Evolutionary conservation across 2,797 vertebrate species (phyloP).

Genomic region (Picus viridis): DNA sequence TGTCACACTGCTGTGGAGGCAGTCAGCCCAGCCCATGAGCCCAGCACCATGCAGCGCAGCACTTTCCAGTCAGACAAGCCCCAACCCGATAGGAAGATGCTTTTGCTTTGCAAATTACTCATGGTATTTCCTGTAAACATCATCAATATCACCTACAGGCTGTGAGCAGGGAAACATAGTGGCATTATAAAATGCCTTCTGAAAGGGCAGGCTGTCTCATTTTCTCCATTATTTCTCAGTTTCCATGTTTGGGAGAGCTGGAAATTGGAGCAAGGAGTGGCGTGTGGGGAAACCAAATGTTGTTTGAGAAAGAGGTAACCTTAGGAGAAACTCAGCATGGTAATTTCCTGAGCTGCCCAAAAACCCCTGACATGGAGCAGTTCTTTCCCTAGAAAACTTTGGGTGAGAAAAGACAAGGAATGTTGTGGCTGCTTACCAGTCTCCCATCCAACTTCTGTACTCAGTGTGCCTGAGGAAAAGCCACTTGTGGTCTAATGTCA

Average conservation of each 20-base stretch:
- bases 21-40: neutral
- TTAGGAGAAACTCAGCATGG: neutral
- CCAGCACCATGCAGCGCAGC: neutral
- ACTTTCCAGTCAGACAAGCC: conserved; percentile 49
- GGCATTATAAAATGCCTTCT: conserved; percentile 39
- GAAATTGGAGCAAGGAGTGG: neutral
- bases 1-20: neutral
- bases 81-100: neutral
- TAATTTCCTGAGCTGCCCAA: neutral
- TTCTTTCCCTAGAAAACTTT: conserved; percentile 18
- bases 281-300: neutral
- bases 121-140: conserved; percentile 69
- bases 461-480: neutral
- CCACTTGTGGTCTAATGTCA: neutral
- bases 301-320: neutral
- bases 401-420: neutral
- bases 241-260: neutral
- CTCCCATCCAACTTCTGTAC: neutral
- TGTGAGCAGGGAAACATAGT: neutral
- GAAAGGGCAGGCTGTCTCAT: conserved; percentile 20
- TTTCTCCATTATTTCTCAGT: conserved; percentile 26
- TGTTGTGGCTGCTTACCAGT: neutral
- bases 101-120: conserved; percentile 37
- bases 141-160: neutral
- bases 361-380: neutral